These are phyloP conservation scores for Allolobophora icterica DNA, from an alignment of 2,888 invertebrate genomes.

Conservation along the genomic window DNA sequence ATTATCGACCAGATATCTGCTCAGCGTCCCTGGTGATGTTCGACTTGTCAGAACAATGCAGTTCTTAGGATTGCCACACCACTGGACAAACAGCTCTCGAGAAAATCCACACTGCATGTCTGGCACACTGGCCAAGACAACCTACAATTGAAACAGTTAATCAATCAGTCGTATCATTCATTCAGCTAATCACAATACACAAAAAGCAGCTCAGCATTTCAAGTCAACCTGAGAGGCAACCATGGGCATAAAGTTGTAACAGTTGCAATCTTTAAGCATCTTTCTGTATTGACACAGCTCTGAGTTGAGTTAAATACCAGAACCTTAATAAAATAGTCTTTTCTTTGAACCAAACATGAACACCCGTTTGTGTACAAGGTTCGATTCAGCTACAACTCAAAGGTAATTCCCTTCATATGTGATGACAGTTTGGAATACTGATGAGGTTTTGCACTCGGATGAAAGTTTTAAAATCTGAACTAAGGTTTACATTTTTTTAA, in stretches of 20 bases:
- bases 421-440: not conserved
- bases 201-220: not conserved
- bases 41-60: conserved; percentile 87
- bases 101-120: conserved; percentile 95
- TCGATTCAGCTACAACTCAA: not conserved
- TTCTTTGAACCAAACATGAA: not conserved
- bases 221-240: not conserved
- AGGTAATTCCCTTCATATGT: not conserved
- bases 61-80: conserved; percentile 90
- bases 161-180: conserved; percentile 19
- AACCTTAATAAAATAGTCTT: not conserved
- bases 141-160: conserved; percentile 53
- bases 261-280: not conserved
- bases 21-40: conserved; percentile 72
- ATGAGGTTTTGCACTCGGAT: not conserved
- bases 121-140: conserved; percentile 91
- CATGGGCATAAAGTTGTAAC: too few relatives aligned
- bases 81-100: conserved; percentile 89
- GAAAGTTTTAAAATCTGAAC: not conserved
- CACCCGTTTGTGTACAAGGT: not conserved
- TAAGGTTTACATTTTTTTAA: not conserved
- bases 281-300: not conserved
- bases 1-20: conserved; percentile 68
- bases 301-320: not conserved
- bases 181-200: not conserved